Evolutionary conservation across 2,113 vertebrate species (phyloP).

Genomic region (Aviceda subcristata): DNA sequence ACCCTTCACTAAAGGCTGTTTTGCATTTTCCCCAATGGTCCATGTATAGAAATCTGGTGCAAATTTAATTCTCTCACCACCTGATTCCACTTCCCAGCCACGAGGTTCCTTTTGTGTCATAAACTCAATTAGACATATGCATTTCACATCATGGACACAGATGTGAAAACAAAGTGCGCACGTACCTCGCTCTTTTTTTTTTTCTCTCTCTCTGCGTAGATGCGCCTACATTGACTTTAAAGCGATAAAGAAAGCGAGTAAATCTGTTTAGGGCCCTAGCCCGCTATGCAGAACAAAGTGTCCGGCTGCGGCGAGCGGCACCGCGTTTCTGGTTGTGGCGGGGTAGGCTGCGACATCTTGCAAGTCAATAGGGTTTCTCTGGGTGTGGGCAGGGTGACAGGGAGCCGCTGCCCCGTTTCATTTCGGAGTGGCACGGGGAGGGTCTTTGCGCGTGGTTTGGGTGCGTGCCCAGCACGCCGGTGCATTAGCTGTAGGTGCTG

Average conservation of each 20-base stretch:
- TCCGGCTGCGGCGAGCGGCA: not conserved
- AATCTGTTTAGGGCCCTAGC: not conserved
- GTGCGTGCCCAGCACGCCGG: constrained; percentile 6
- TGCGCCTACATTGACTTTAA: not conserved
- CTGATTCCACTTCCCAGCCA: constrained; percentile 70
- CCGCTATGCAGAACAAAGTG: not conserved
- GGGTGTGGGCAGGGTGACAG: not conserved
- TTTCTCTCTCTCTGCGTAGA: not conserved
- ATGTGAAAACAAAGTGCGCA: constrained; percentile 30
- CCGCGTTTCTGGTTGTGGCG: not conserved
- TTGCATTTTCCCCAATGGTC: constrained; percentile 64
- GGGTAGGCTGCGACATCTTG: not conserved
- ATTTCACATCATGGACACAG: constrained; percentile 50
- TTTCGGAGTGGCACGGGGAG: not conserved
- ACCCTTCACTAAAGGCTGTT: constrained; percentile 51
- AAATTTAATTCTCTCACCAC: constrained; percentile 73
- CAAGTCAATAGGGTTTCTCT: not conserved
- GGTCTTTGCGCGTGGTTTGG: not conserved
- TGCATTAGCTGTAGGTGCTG: constrained; percentile 1
- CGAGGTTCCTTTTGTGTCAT: constrained; percentile 68
- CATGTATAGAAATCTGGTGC: constrained; percentile 63
- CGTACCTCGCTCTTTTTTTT: not conserved
- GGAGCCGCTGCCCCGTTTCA: not conserved
- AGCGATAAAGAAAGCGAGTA: not conserved
- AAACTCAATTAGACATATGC: constrained; percentile 67